Evolutionary conservation across 2,797 vertebrate species (phyloP).

Genomic region (Oryzias dopingdopingensis): DNA sequence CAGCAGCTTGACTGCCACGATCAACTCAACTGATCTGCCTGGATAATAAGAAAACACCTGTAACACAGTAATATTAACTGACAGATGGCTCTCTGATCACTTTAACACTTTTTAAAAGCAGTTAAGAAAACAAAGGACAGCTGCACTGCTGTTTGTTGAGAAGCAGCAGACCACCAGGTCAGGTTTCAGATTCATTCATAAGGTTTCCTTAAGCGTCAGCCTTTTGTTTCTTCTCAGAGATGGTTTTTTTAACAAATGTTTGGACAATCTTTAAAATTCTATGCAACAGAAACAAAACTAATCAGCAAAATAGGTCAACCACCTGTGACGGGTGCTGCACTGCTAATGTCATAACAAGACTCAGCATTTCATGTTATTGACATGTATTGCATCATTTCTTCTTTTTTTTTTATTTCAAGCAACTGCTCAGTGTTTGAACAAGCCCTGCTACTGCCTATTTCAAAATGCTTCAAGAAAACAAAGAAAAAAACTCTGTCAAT

Average conservation of each 20-base stretch:
- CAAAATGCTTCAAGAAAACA: conserved; percentile 41
- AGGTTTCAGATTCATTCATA: conserved; percentile 28
- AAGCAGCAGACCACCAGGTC: conserved; percentile 39
- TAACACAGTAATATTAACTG: conserved; percentile 42
- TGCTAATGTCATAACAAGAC: conserved; percentile 46
- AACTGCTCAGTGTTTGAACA: conserved; percentile 47
- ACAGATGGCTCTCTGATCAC: conserved; percentile 28
- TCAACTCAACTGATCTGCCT: conserved; percentile 56
- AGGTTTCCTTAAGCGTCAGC: conserved; percentile 13
- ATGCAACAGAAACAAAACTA: background rate
- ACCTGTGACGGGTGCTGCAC: conserved; percentile 24
- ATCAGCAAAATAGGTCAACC: conserved; percentile 10
- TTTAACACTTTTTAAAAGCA: conserved; percentile 24
- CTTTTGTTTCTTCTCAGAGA: conserved; percentile 30
- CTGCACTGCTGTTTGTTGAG: conserved; percentile 34
- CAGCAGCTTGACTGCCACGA: conserved; percentile 36
- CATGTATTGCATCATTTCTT: conserved; percentile 36
- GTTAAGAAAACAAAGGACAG: conserved; percentile 29
- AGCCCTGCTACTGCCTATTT: conserved; percentile 42
- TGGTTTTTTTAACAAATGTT: background rate
- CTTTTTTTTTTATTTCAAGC: conserved; percentile 1
- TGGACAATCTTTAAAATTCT: background rate
- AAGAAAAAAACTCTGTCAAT: conserved; percentile 16
- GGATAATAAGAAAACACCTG: conserved; percentile 56
- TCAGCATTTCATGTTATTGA: conserved; percentile 41